Evolutionary conservation across 2,113 vertebrate species (phyloP), one percentile per base, ranked within the genome.

Genomic region (Serilophus lunatus): DNA sequence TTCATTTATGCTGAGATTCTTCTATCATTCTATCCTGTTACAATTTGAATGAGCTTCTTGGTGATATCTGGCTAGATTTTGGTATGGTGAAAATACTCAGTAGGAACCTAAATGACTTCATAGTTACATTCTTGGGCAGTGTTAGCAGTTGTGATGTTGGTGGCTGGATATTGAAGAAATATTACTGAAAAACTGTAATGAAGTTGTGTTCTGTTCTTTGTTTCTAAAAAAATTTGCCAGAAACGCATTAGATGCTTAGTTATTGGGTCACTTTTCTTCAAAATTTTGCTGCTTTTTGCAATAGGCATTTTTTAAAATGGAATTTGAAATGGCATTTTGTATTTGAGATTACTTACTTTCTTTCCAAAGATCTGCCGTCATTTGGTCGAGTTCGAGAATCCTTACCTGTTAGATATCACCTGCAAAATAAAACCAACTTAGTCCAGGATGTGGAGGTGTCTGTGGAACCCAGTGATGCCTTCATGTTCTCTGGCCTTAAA

Each of bases 401-500:
- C 18, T 97, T 99, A 18, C 99, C 99, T 3, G 99, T 99, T 33
- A 98, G 97, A 26, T 99, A 99, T 86, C 98, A 98, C 96, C 98
- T 99, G 10, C 98, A 98, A 96, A 99, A 99, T 93, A 98, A 99
- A 85, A 99, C 99, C 0, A 91, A 97, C 56, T 97, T 99, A 89
- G 99, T 99, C 71, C 99, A 99, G 92, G 99, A 99, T 68, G 98
- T 99, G 89, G 99, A 99, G 93, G 98, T 99, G 90, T 98, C 98
- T 1, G 99, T 99, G 89, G 99, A 99, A 74, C 99, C 99, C 36
- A 99, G 99, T 12, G 99, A 99, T 65, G 99, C 99, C 77, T 99
- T 99, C 98, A 99, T 99, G 99, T 99, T 99, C 97, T 99, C 99
- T 56, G 99, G 99, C 83, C 99, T 99, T 76, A 99, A 99, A 93